phyloP scores from a whole-genome alignment of 2,113 vertebrate genomes.

The Morphnarchus princeps region DNA sequence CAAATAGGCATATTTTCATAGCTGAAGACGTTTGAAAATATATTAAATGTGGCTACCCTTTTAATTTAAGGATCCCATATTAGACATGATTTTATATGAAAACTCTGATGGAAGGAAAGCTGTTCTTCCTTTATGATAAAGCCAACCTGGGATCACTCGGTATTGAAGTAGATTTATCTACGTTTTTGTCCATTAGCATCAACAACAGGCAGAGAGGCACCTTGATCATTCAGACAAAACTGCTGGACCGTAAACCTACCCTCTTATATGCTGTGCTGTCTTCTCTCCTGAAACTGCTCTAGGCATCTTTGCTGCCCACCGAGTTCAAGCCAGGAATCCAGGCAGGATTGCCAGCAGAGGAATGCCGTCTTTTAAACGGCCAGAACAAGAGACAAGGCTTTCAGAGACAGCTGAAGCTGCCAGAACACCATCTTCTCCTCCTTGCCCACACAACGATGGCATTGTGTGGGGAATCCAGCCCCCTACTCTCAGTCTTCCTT shows the following conservation, averaged over 20 bases:
- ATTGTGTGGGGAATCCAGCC: conserved; percentile 60
- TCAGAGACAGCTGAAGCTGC: conserved; percentile 69
- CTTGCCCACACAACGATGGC: conserved; percentile 61
- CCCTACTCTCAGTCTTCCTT: neutral
- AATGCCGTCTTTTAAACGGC: conserved; percentile 72
- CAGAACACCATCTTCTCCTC: conserved; percentile 65
- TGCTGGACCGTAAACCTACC: neutral
- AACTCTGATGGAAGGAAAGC: neutral
- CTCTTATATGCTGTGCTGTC: neutral
- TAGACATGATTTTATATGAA: conserved; percentile 4
- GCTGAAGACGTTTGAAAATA: neutral
- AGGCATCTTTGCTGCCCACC: conserved; percentile 40
- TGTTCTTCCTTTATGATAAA: neutral
- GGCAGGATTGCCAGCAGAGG: conserved; percentile 59
- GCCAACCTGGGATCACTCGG: neutral
- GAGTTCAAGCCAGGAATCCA: conserved; percentile 31
- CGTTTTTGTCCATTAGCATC: conserved; percentile 1
- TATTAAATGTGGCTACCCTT: neutral
- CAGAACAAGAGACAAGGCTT: conserved; percentile 73
- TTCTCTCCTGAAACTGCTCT: conserved; percentile 41
- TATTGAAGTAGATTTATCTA: neutral
- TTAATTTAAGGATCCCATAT: neutral
- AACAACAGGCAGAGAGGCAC: conserved; percentile 21
- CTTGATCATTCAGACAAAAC: conserved; percentile 42
- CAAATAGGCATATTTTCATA: neutral